Base-by-base conservation (phyloP, 1,140 invertebrate species). In the Anastrepha obliqua region DNA sequence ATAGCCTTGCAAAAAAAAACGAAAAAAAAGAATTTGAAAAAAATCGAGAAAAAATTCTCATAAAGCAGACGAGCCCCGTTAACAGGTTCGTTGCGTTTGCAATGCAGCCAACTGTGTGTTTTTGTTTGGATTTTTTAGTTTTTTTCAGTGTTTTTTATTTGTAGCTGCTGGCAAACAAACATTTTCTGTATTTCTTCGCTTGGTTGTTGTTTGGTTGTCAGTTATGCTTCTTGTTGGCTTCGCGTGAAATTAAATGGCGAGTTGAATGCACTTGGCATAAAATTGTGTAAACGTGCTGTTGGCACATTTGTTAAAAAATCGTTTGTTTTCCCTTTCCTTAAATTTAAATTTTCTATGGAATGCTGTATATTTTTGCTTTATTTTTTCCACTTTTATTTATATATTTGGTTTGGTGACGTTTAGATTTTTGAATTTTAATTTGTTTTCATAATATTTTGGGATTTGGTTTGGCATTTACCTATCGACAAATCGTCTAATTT, bases 201-300 rank as follows among this genome's bases (percentile, higher is more conserved):
- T 39, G 13, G 11, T 44, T 70, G 2, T 44, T 42, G 51, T 55
- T 55, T 55, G 6, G 51, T 55, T 55, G 51, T 55, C 11, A 55
- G 51, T 62, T 62, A 62, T 62, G 60, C 65, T 67, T 67, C 6
- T 13, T 8, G 39, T 29, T 20, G 62, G n/a, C 39, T 74, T 74
- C 13, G 39, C 65, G 44, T 51, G 17, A 42, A 81, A 81, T 81
- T 20, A 17, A 81, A 55, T 29, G 6, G 17, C 47, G 74, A 81
- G 74, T 81, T 81, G 74, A 81, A 81, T 81, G 74, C 74, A 81
- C 44, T 81, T 81, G 74, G 6, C 47, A 55, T 55, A 51, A 81
- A 39, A 9, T 78, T 78, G 15, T 78, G 47, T n/a, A 51, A 81
- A n/a, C 20, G 44, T 74, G 67, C 44, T 74, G 67, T 74, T 74